phyloP scores from a whole-genome alignment of 2,113 vertebrate genomes.

The Trichechus manatus region DNA sequence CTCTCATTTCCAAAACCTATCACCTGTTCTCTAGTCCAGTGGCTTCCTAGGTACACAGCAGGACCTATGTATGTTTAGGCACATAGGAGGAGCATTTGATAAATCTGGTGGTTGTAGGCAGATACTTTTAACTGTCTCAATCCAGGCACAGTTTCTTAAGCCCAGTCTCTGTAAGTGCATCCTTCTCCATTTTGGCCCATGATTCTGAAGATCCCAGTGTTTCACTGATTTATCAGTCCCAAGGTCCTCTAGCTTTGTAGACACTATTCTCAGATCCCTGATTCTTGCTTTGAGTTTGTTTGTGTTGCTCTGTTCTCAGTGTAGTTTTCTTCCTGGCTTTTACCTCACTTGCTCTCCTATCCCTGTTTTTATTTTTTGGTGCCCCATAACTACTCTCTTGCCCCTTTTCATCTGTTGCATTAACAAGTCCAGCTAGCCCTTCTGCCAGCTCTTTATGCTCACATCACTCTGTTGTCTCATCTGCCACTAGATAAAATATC shows the following conservation, averaged over 20 bases:
- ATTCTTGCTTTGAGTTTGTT: neutral
- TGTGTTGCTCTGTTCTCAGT: neutral
- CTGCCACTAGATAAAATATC: neutral
- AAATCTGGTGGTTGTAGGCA: neutral
- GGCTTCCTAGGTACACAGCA: neutral
- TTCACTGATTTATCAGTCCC: too few relatives aligned
- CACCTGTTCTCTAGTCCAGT: neutral
- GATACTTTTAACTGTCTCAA: neutral
- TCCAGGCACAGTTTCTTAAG: neutral
- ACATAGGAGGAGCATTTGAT: neutral
- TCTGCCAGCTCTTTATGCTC: neutral
- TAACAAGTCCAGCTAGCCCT: neutral
- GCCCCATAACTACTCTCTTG: neutral
- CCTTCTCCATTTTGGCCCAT: neutral
- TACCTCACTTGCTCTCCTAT: neutral
- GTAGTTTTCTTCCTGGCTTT: neutral
- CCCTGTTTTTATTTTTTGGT: neutral
- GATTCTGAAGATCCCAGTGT: neutral
- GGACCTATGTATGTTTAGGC: neutral
- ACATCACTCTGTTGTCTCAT: constrained; percentile 30
- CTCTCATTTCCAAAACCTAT: neutral
- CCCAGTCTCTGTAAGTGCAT: neutral
- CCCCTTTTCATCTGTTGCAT: neutral
- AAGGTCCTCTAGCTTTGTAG: neutral
- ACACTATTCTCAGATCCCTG: neutral